Evolutionary conservation across 1,140 invertebrate genomes (phyloP).

Genomic region (Potamilus streckersoni): DNA sequence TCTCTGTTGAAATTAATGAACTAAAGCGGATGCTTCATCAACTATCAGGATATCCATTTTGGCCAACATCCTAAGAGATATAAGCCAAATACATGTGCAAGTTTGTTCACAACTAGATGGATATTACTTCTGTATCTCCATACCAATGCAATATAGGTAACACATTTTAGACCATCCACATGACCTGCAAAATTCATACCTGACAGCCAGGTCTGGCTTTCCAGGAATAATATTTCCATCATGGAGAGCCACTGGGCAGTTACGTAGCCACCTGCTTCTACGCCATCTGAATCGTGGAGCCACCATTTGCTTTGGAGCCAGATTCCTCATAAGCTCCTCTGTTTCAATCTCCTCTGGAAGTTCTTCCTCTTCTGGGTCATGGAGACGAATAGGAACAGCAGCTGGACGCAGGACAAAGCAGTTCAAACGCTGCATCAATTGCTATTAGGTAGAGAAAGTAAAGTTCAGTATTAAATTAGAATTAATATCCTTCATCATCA

Average conservation of each 20-base stretch:
- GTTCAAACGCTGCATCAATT: slow-evolving; percentile 59
- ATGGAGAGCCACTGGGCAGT: slow-evolving; percentile 66
- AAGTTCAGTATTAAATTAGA: background rate
- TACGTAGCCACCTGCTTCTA: slow-evolving; percentile 60
- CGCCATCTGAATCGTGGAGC: slow-evolving; percentile 64
- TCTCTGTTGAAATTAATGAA: no score
- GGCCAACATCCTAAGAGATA: no score
- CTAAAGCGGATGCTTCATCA: no score
- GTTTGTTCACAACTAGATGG: no score
- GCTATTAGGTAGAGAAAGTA: slow-evolving; percentile 44
- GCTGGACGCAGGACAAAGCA: slow-evolving; percentile 64
- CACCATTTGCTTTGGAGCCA: slow-evolving; percentile 62
- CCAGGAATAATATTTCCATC: slow-evolving; percentile 64
- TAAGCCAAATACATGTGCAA: no score
- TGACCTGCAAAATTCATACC: slow-evolving; percentile 37
- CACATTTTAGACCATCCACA: no score
- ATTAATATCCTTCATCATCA: background rate
- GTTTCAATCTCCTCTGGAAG: slow-evolving; percentile 63
- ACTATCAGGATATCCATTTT: no score
- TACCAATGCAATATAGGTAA: no score
- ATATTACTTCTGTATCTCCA: no score
- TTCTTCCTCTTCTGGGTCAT: slow-evolving; percentile 64
- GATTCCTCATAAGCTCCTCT: slow-evolving; percentile 61
- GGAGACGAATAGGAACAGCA: slow-evolving; percentile 58
- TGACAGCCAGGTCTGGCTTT: slow-evolving; percentile 65